phyloP scores from a whole-genome alignment of 2,797 vertebrate species.

The Orientallactaga sibirica region DNA sequence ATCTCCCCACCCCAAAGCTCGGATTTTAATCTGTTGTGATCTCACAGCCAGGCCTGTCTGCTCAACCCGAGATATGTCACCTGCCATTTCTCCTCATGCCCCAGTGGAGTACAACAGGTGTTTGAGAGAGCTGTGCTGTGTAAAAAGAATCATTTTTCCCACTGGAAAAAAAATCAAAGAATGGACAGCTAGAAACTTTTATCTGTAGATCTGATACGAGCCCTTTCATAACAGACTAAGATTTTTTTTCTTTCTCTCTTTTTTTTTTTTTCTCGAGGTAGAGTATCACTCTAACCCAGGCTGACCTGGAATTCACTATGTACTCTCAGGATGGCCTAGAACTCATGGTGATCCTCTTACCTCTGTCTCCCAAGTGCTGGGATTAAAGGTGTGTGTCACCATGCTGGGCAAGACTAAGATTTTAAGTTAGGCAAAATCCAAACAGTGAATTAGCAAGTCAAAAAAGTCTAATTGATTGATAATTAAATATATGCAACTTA shows the following conservation, averaged over 20 bases:
- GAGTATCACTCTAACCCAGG: no score
- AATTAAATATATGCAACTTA: background rate
- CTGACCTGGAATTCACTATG: no score
- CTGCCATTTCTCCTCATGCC: no score
- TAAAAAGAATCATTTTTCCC: background rate
- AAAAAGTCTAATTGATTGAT: background rate
- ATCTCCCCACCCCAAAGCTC: background rate
- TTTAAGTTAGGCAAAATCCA: background rate
- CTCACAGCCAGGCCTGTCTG: background rate
- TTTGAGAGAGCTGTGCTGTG: background rate
- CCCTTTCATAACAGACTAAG: background rate
- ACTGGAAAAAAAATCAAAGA: background rate
- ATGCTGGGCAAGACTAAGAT: no score
- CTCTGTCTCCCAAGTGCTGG: no score
- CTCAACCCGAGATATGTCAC: background rate
- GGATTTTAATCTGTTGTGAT: background rate
- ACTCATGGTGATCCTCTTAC: no score
- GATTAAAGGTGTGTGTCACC: no score
- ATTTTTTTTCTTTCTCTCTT: background rate
- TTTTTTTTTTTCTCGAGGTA: no score
- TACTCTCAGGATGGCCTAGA: no score
- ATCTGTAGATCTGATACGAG: background rate
- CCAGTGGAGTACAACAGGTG: background rate
- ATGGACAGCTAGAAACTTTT: background rate
- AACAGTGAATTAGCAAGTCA: background rate